A percentile compares a stretch with the other conserved stretches of the same genome.
These are phyloP conservation scores for Ooceraea biroi DNA, from an alignment of 1,140 invertebrate genomes.

Conservation along the genomic window DNA sequence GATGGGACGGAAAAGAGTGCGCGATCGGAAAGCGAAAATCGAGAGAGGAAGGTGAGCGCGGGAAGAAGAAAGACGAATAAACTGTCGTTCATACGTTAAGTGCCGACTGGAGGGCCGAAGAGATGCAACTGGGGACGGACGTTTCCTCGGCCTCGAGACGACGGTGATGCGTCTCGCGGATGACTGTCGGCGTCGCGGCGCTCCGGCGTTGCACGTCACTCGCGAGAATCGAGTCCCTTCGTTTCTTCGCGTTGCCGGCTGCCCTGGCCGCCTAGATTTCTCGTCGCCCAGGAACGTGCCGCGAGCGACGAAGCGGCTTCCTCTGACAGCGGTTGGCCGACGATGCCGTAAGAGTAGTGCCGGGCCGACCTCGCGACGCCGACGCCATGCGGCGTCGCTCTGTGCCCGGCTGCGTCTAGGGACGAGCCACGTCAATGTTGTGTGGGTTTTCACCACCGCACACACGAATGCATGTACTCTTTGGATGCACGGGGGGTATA, in stretches of 20 bases:
- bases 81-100: slow-evolving; percentile 54
- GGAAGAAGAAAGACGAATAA: slow-evolving; percentile 21
- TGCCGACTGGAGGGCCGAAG: slow-evolving; percentile 55
- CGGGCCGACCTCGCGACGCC: slow-evolving; percentile 76
- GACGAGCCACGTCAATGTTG: slow-evolving; percentile 55
- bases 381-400: slow-evolving; percentile 81
- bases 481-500: slow-evolving; percentile 65
- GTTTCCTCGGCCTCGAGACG: slow-evolving; percentile 53
- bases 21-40: slow-evolving; percentile 34
- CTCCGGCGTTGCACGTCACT: slow-evolving; percentile 56
- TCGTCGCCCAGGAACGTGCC: slow-evolving; percentile 23
- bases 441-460: slow-evolving; percentile 63
- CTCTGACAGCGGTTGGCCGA: slow-evolving; percentile 57
- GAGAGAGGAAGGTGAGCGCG: not conserved
- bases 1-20: slow-evolving; percentile 39
- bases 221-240: slow-evolving; percentile 47
- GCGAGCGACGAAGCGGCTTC: slow-evolving; percentile 51
- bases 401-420: slow-evolving; percentile 75
- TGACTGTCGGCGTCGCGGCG: slow-evolving; percentile 77
- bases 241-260: slow-evolving; percentile 28
- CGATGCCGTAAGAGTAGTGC: slow-evolving; percentile 47
- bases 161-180: slow-evolving; percentile 75
- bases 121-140: slow-evolving; percentile 35
- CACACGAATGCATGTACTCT: slow-evolving; percentile 57
- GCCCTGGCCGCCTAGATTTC: slow-evolving; percentile 4